A percentile compares a stretch with the other conserved stretches of the same genome.
phyloP scores from a whole-genome alignment of 2,797 vertebrate genomes.

The Alexandromys oeconomus region DNA sequence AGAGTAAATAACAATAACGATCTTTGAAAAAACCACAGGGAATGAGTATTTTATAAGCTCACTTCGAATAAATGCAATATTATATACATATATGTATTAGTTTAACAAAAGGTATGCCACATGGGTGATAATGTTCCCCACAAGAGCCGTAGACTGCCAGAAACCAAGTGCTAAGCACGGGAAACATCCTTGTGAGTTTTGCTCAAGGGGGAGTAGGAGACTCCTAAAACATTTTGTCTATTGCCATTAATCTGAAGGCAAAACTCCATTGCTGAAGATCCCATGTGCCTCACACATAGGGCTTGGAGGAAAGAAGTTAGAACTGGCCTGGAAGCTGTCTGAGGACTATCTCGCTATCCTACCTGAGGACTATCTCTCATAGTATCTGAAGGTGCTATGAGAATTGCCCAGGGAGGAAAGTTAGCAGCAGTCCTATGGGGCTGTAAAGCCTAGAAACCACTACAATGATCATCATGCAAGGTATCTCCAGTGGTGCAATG shows the following conservation, averaged over 20 bases:
- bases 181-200: not conserved
- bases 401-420: not conserved
- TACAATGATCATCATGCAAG: not conserved
- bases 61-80: not conserved
- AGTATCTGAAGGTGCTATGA: not conserved
- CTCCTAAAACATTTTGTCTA: not conserved
- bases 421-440: too few relatives aligned
- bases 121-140: not conserved
- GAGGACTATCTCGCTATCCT: not conserved
- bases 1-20: not conserved
- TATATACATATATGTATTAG: not conserved
- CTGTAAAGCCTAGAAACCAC: too few relatives aligned
- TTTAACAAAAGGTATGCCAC: not conserved
- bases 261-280: not conserved
- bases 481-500: too few relatives aligned
- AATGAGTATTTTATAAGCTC: not conserved
- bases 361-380: not conserved
- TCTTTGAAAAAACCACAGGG: not conserved
- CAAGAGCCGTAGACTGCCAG: not conserved
- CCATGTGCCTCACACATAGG: not conserved
- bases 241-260: not conserved
- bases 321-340: not conserved
- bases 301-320: not conserved
- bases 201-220: not conserved
- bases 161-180: not conserved